A percentile compares a stretch with the other conserved stretches of the same genome.
These are phyloP conservation scores for Megastigmus dorsalis DNA, from an alignment of 2,888 invertebrate genomes.

Conservation along the genomic window DNA sequence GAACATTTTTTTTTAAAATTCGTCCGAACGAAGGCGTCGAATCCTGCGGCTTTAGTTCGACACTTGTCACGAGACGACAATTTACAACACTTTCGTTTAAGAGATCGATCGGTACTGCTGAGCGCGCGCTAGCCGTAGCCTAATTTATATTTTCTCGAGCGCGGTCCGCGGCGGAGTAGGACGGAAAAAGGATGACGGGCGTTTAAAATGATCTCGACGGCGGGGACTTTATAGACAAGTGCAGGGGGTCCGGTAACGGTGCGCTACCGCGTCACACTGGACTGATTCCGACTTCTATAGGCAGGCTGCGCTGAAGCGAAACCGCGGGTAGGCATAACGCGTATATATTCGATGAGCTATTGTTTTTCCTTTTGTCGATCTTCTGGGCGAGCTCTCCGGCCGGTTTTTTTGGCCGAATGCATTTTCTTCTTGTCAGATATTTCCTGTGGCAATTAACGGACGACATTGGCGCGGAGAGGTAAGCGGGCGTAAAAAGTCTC, in stretches of 20 bases:
- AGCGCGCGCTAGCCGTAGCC: slow-evolving; percentile 60
- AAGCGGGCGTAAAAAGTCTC: too few species aligned
- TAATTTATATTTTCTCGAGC: slow-evolving; percentile 70
- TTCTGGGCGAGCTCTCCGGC: background rate
- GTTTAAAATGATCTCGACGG: slow-evolving; percentile 65
- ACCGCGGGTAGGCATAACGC: slow-evolving; percentile 39
- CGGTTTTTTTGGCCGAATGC: background rate
- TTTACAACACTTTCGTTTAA: slow-evolving; percentile 59
- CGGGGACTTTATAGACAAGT: slow-evolving; percentile 15
- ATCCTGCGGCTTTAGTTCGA: background rate
- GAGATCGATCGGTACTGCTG: slow-evolving; percentile 64
- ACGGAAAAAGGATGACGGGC: slow-evolving; percentile 77
- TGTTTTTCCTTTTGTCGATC: slow-evolving; percentile 34
- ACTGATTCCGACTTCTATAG: slow-evolving; percentile 45
- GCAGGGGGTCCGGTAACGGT: slow-evolving; percentile 24
- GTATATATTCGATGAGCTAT: slow-evolving; percentile 44
- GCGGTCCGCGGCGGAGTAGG: slow-evolving; percentile 2
- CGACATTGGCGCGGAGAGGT: too few species aligned
- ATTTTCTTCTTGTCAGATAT: slow-evolving; percentile 21
- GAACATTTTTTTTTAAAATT: too few species aligned
- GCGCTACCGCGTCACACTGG: slow-evolving; percentile 46
- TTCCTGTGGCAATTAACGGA: background rate
- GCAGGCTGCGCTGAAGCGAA: slow-evolving; percentile 31
- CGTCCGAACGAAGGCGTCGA: slow-evolving; percentile 6
- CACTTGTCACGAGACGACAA: background rate